Percentiles rank a stretch among this genome's conserved stretches.
phyloP scores from a whole-genome alignment of 2,797 vertebrate species.

The Labeo calbasu region DNA sequence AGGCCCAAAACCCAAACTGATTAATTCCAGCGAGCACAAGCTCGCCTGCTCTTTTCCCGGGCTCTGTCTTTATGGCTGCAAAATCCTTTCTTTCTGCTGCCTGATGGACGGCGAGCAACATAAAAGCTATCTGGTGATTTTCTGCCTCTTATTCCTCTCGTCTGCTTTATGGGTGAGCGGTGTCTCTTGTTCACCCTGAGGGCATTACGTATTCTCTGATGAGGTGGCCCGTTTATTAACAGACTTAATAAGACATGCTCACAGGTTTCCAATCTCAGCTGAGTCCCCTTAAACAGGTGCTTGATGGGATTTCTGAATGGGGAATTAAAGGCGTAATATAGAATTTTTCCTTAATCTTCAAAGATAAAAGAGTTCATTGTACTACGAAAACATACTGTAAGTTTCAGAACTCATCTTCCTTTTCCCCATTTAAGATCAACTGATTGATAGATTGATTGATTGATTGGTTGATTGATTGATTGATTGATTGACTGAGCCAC shows the following conservation, averaged over 20 bases:
- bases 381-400: neutral
- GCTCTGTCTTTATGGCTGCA: constrained; percentile 75
- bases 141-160: constrained; percentile 70
- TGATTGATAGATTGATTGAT: neutral
- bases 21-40: constrained; percentile 86
- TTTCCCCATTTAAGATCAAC: neutral
- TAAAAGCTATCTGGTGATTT: constrained; percentile 72
- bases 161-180: constrained; percentile 67
- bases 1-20: constrained; percentile 85
- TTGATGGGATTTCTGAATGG: constrained; percentile 63
- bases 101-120: constrained; percentile 72
- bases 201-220: constrained; percentile 65
- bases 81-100: constrained; percentile 76
- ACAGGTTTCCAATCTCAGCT: constrained; percentile 65
- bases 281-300: constrained; percentile 60
- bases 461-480: neutral
- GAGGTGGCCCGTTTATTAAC: constrained; percentile 70
- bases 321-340: constrained; percentile 19
- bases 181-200: constrained; percentile 58
- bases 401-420: neutral
- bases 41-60: constrained; percentile 58
- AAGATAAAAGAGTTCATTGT: constrained; percentile 5
- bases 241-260: constrained; percentile 66
- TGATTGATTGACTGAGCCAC: no score
- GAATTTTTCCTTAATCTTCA: neutral